Percentiles rank a stretch among this genome's conserved stretches.
phyloP scores from a whole-genome alignment of 2,888 invertebrate species.

The Liodrosophila aerea region DNA sequence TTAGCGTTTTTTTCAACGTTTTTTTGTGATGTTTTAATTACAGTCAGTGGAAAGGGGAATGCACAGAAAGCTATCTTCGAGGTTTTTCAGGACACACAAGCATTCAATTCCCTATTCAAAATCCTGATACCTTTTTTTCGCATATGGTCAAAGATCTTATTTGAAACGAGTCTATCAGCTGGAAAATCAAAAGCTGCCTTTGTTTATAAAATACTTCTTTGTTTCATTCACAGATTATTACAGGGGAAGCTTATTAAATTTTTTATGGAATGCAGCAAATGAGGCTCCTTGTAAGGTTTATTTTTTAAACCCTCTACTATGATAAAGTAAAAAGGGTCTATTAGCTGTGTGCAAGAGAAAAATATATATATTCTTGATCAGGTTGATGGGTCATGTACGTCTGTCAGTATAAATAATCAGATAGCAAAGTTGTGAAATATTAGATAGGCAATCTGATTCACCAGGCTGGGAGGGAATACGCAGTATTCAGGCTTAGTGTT shows the following conservation, averaged over 20 bases:
- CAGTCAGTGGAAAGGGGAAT: background rate
- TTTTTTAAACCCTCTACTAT: background rate
- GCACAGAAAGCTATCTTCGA: background rate
- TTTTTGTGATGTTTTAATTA: conserved; percentile 10
- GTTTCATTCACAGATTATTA: conserved; percentile 47
- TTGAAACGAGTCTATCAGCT: conserved; percentile 67
- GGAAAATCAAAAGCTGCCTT: conserved; percentile 72
- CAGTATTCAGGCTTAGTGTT: no score
- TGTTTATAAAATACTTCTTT: conserved; percentile 52
- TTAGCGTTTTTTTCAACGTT: conserved; percentile 9
- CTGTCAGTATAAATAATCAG: no score
- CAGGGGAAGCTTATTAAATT: conserved; percentile 58
- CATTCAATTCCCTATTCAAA: background rate
- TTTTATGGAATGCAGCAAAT: conserved; percentile 61
- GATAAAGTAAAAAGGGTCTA: no score
- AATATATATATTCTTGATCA: no score
- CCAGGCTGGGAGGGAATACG: no score
- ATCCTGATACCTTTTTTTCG: conserved; percentile 32
- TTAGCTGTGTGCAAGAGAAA: no score
- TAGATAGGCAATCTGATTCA: no score
- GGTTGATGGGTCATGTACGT: no score
- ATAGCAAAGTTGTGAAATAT: no score
- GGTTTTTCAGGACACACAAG: no score
- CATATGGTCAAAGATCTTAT: conserved; percentile 73
- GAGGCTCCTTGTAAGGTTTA: conserved; percentile 32